Evolutionary conservation across 1,140 invertebrate genomes (phyloP).

Genomic region (Sycophila sp.): DNA sequence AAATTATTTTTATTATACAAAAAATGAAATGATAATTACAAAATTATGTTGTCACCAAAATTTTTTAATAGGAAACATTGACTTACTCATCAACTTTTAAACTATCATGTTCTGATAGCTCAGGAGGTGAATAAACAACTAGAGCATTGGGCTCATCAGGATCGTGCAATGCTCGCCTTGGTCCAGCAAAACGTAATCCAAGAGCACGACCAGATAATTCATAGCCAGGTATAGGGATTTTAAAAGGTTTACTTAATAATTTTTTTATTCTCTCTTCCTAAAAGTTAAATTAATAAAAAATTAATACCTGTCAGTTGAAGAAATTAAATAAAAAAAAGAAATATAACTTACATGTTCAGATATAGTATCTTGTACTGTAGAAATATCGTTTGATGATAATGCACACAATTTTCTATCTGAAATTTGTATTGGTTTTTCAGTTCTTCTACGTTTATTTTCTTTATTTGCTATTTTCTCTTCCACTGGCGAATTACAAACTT

Average conservation of each 20-base stretch:
- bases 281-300: slow-evolving; percentile 43
- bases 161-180: slow-evolving; percentile 86
- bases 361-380: slow-evolving; percentile 51
- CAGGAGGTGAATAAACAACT: slow-evolving; percentile 88
- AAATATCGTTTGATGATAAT: slow-evolving; percentile 54
- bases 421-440: slow-evolving; percentile 51
- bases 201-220: slow-evolving; percentile 77
- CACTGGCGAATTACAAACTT: slow-evolving; percentile 24
- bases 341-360: slow-evolving; percentile 62
- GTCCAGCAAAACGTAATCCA: slow-evolving; percentile 77
- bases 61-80: too few species aligned
- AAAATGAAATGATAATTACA: not conserved
- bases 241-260: slow-evolving; percentile 90
- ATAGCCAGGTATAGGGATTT: slow-evolving; percentile 95
- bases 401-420: slow-evolving; percentile 52
- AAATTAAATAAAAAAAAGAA: slow-evolving; percentile 27
- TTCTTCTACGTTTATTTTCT: slow-evolving; percentile 49
- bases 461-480: slow-evolving; percentile 41
- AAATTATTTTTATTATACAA: slow-evolving; percentile 3
- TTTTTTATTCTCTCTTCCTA: slow-evolving; percentile 84
- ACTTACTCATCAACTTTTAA: slow-evolving; percentile 78
- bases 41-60: slow-evolving; percentile 11
- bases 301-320: slow-evolving; percentile 18
- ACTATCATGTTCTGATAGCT: slow-evolving; percentile 84
- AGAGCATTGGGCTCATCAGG: slow-evolving; percentile 94